Base-by-base conservation (phyloP, 1,140 invertebrate species). In the Pemphigus obesinymphae region DNA sequence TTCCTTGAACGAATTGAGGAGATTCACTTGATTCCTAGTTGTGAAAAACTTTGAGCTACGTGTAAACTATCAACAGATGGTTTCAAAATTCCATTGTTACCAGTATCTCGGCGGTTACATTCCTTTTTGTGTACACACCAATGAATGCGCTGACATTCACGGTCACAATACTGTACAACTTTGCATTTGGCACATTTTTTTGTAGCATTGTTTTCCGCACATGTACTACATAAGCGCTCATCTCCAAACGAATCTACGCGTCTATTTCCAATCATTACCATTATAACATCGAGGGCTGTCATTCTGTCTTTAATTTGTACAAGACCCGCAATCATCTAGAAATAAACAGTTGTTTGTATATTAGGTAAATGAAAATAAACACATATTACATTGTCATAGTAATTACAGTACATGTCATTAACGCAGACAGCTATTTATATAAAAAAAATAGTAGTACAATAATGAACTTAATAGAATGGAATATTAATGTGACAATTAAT, bases 171-270 rank as follows among this genome's bases (percentile, higher is more conserved):
- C 84, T 94, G 91, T 17, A 96, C 95, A 81, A 91, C 91, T 90
- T 97, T 97, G 87, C 97, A 99, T 86, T 94, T 95, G n/a, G 95
- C 93, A 87, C 97, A 99, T 87, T 96, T 96, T 86, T 97, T 98
- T 11, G 91, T 89, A 10, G 95, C 94, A 84, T 94, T 93, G 82
- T 95, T 92, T 85, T 97, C 93, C 0, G 94, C 93, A 87, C 97
- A 99, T 1, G 96, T 95, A 40, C 90, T 90, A 87, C 97, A 99
- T 76, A 91, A 90, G 40, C 91, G 89, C 11, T 89, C 88, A 58
- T 92, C 88, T 85, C 95, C 94, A 53, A 80, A 87, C 84, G 53
- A 91, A 90, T 78, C 90, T 87, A 85, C 92, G 89, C 55, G 53
- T 80, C 76, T 80, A 31, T 96, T 94, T 11, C 97, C 97, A 87